Percentiles rank a stretch among this genome's conserved stretches.
Conservation (phyloP, 2,888 invertebrate species). For the Isotomurus palustris region DNA sequence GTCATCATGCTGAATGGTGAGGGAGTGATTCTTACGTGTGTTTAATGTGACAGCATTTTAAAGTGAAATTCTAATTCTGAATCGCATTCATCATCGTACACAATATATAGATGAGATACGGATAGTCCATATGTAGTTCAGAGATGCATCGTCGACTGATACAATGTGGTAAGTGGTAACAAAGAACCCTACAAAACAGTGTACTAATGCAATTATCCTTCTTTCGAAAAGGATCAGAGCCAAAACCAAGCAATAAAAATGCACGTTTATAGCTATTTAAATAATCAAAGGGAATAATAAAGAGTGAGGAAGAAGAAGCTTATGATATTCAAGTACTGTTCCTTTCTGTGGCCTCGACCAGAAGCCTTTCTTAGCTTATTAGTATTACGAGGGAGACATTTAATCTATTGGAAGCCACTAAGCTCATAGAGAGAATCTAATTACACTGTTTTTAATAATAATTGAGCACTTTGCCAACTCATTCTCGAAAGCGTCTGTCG, state of each 20-base stretch:
- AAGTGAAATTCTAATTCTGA: too few relatives aligned
- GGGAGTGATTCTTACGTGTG: too few relatives aligned
- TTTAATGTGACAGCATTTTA: too few relatives aligned
- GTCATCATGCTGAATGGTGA: too few relatives aligned
- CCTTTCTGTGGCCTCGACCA: background rate
- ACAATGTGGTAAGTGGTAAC: too few relatives aligned
- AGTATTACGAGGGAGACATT: background rate
- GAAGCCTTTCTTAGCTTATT: background rate
- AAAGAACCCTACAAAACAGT: too few relatives aligned
- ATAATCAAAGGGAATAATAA: background rate
- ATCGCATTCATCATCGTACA: too few relatives aligned
- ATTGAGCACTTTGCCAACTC: slow-evolving; percentile 16
- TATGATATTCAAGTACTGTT: background rate
- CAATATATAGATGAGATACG: too few relatives aligned
- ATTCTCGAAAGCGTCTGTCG: slow-evolving; percentile 17
- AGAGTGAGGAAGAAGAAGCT: too few relatives aligned
- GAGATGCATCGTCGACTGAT: too few relatives aligned
- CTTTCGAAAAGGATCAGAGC: background rate
- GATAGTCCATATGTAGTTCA: too few relatives aligned
- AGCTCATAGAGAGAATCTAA: slow-evolving; percentile 16
- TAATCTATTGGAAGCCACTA: background rate
- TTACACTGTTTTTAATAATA: slow-evolving; percentile 22
- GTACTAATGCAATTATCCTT: background rate
- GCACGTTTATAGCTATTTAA: background rate
- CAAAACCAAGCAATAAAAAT: background rate